Evolutionary conservation across 2,888 invertebrate genomes (phyloP).

Genomic region (Drosophila antonietae): DNA sequence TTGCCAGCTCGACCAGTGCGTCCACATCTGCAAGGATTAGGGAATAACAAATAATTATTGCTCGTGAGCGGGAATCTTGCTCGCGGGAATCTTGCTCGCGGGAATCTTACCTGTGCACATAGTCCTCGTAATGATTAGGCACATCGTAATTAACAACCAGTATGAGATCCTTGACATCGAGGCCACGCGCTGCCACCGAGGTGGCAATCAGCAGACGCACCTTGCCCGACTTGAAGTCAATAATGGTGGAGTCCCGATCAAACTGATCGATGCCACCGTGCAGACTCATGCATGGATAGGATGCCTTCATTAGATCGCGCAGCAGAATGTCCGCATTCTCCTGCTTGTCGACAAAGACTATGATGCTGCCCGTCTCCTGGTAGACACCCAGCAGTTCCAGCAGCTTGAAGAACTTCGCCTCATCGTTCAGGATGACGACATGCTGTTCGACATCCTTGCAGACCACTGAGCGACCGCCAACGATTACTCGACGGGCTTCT

Average conservation of each 20-base stretch:
- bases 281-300: conserved; percentile 97
- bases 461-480: conserved; percentile 98
- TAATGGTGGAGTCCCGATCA: conserved; percentile 98
- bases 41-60: not conserved
- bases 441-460: conserved; percentile 99
- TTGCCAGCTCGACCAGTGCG: conserved; percentile 96
- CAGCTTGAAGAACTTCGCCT: conserved; percentile 98
- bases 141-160: conserved; percentile 99
- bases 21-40: conserved; percentile 89
- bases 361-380: conserved; percentile 95
- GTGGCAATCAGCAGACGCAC: conserved; percentile 97
- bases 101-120: conserved; percentile 91
- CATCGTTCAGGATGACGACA: conserved; percentile 96
- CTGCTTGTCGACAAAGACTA: conserved; percentile 99
- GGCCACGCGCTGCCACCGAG: conserved; percentile 98
- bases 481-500: conserved; percentile 98
- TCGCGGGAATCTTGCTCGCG: conserved; percentile 11
- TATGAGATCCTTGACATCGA: conserved; percentile 99
- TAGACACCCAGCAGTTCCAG: conserved; percentile 98
- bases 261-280: conserved; percentile 99
- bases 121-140: conserved; percentile 99
- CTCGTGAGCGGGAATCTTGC: rapidly evolving
- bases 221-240: conserved; percentile 98
- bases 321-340: conserved; percentile 97
- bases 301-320: conserved; percentile 97